Conservation (phyloP, 2,888 invertebrate genomes). For the Stramonita haemastoma region DNA sequence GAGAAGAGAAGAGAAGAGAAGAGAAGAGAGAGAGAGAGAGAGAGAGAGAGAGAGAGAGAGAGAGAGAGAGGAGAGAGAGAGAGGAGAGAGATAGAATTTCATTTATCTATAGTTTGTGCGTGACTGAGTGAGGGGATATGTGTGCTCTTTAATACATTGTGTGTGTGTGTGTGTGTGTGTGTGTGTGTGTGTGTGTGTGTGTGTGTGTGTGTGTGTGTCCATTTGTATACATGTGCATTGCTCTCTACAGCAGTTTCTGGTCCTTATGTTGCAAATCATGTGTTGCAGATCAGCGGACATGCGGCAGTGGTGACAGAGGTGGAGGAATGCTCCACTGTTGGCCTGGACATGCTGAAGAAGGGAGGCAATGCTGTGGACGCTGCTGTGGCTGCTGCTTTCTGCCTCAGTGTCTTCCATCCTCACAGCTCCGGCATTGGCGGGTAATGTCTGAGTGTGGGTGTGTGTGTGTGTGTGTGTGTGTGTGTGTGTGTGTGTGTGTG, state of each 20-base stretch:
- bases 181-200: background rate
- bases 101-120: too few relatives aligned
- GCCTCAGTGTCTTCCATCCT: constrained; percentile 85
- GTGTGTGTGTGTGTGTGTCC: background rate
- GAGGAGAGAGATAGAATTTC: too few relatives aligned
- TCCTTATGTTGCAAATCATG: too few relatives aligned
- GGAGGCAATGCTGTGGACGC: constrained; percentile 89
- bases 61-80: too few relatives aligned
- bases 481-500: background rate
- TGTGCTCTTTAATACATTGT: background rate
- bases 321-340: constrained; percentile 85
- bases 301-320: constrained; percentile 87
- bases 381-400: constrained; percentile 85
- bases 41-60: too few relatives aligned
- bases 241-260: too few relatives aligned
- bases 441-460: constrained; percentile 78
- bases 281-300: constrained; percentile 83
- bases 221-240: too few relatives aligned
- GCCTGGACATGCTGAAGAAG: constrained; percentile 83
- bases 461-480: background rate
- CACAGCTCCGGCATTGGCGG: constrained; percentile 88
- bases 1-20: too few relatives aligned
- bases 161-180: background rate
- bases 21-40: too few relatives aligned
- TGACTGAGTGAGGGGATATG: background rate